Evolutionary conservation across 2,113 vertebrate genomes (phyloP), one percentile per base, ranked within the genome.

Genomic region (Antennarius striatus): DNA sequence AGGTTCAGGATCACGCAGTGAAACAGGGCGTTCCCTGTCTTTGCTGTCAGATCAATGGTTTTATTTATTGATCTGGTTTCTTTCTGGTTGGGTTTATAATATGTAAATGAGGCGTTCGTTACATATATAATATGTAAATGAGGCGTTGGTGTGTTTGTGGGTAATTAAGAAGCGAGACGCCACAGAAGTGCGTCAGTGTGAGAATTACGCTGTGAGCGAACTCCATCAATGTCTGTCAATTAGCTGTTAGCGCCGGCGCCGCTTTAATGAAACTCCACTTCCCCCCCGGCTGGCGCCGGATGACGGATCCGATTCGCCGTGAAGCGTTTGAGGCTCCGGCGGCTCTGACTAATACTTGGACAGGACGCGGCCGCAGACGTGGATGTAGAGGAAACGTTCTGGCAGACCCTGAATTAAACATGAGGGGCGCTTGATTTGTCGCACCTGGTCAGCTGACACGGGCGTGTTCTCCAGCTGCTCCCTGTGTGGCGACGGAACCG

Each of bases 261-360:
- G 53, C 64, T 73, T 69, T 80, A 78, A 80, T 83, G 73, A 81
- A 88, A 82, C 39, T 22, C 15, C 13, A 17, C 57, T 53, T 71
- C 29, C 52, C 80, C 77, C 69, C 29, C 53, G 32, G 85, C 73
- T 43, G 28, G 16, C 51, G 30, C 56, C 58, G 36, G 32, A 65
- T 75, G 83, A 84, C 74, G 68, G 74, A 84, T 77, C 63, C 63
- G 68, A 75, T 77, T 80, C 71, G 59, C 73, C 30, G 66, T 71
- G 72, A 83, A 73, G 73, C 50, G 53, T 36, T 9, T 0, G 32
- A 75, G 56, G 43, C 63, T n/a, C 46, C 0, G 30, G 63, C 8
- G 30, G 17, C 10, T 67, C 54, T 69, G 66, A 49, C 50, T 46
- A 43, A 73, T 30, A 51, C 36, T 36, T 2, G 2, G 53, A 71